Evolutionary conservation across 2,888 invertebrate genomes (phyloP).

Genomic region (Scrobipalpa atriplicella): DNA sequence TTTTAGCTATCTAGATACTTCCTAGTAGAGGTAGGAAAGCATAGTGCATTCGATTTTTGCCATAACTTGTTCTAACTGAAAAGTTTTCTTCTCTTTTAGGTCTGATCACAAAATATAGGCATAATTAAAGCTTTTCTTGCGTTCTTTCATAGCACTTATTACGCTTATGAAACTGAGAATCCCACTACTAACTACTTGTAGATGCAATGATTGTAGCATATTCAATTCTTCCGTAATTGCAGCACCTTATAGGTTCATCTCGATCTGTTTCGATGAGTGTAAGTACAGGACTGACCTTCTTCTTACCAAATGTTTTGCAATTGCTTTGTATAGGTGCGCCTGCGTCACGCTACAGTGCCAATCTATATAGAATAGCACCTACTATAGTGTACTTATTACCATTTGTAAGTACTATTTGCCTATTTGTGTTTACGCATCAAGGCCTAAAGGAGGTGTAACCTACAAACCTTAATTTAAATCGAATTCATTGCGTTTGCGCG

Average conservation of each 20-base stretch:
- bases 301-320: constrained; percentile 14
- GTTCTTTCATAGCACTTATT: too few relatives aligned
- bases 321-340: constrained; percentile 12
- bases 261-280: not conserved
- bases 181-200: too few relatives aligned
- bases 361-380: not conserved
- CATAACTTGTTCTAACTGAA: too few relatives aligned
- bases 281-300: not conserved
- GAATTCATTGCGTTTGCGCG: too few relatives aligned
- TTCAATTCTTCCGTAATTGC: not conserved
- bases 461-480: too few relatives aligned
- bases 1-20: not conserved
- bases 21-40: not conserved
- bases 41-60: too few relatives aligned
- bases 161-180: too few relatives aligned
- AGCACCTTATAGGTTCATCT: not conserved
- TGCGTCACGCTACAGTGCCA: constrained; percentile 3
- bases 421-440: not conserved
- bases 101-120: too few relatives aligned
- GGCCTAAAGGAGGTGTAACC: too few relatives aligned
- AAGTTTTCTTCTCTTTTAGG: too few relatives aligned
- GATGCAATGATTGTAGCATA: not conserved
- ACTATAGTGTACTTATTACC: not conserved
- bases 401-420: constrained; percentile 6
- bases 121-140: too few relatives aligned